phyloP scores from a whole-genome alignment of 2,113 vertebrate genomes.

The Gallinago paraguaiae region DNA sequence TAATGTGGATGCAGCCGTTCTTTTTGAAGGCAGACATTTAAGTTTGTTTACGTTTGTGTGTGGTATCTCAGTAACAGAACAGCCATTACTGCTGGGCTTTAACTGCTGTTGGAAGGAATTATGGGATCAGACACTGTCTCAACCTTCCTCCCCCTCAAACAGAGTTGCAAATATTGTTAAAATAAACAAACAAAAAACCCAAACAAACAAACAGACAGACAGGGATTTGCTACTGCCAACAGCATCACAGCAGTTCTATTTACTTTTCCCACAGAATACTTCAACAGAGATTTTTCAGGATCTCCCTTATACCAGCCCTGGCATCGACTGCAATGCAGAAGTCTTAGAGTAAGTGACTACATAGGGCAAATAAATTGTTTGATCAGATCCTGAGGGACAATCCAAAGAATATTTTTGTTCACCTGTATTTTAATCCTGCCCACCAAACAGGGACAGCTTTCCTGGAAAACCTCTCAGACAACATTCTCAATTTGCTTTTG shows the following conservation, averaged over 20 bases:
- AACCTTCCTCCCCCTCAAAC: neutral
- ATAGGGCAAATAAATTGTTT: neutral
- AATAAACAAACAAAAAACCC: neutral
- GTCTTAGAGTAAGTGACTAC: neutral
- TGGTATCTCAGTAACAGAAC: constrained; percentile 18
- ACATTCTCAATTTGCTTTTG: neutral
- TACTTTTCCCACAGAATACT: neutral
- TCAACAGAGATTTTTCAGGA: constrained; percentile 17
- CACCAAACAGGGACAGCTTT: neutral
- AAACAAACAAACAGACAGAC: neutral
- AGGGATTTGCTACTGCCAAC: neutral
- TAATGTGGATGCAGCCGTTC: neutral
- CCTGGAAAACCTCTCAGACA: neutral
- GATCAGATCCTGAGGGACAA: neutral
- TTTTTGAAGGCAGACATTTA: neutral
- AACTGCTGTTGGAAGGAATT: constrained; percentile 11
- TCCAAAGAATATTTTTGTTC: neutral
- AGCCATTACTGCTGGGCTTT: neutral
- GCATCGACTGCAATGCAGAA: fast-evolving
- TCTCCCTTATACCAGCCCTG: neutral
- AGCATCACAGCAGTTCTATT: neutral
- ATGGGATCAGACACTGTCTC: neutral
- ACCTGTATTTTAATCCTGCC: neutral
- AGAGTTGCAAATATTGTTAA: constrained; percentile 11
- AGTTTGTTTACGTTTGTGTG: neutral